Conservation (phyloP, 2,797 vertebrate genomes). For the Lithobates sylvaticus region DNA sequence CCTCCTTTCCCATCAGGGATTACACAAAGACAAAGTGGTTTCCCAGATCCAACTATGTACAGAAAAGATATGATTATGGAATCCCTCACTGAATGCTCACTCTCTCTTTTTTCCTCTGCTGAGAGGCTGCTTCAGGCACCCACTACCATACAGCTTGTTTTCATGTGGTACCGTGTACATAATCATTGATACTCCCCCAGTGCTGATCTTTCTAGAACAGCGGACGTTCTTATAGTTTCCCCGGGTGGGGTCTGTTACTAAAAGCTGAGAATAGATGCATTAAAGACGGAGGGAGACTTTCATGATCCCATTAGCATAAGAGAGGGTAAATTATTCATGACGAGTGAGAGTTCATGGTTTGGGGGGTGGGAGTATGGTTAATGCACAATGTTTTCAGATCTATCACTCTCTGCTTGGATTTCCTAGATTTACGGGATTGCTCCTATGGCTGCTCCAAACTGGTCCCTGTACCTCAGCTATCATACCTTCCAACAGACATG, state of each 20-base stretch:
- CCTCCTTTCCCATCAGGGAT: slow-evolving; percentile 15
- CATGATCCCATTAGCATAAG: slow-evolving; percentile 99
- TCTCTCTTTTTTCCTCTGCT: slow-evolving; percentile 12
- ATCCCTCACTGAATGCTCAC: not conserved
- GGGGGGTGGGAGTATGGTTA: slow-evolving; percentile 99
- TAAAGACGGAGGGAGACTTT: slow-evolving; percentile 95
- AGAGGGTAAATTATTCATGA: slow-evolving; percentile 99
- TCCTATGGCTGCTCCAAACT: slow-evolving; percentile 87
- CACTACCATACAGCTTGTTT: not conserved
- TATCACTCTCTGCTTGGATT: slow-evolving; percentile 95
- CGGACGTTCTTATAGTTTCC: slow-evolving; percentile 84
- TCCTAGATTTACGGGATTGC: slow-evolving; percentile 97
- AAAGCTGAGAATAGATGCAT: slow-evolving; percentile 95
- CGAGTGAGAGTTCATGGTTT: slow-evolving; percentile 98
- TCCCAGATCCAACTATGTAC: not conserved
- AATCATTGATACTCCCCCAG: slow-evolving; percentile 68
- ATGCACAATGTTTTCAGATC: slow-evolving; percentile 99
- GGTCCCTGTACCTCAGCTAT: slow-evolving; percentile 80
- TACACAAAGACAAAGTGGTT: not conserved
- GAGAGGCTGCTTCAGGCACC: slow-evolving; percentile 32
- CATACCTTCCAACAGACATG: slow-evolving; percentile 86
- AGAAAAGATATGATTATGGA: slow-evolving; percentile 11
- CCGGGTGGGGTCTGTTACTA: slow-evolving; percentile 91
- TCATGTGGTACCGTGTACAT: slow-evolving; percentile 64
- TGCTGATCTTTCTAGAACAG: slow-evolving; percentile 77